Conservation (phyloP, 2,888 invertebrate species). For the Dilophus febrilis region DNA sequence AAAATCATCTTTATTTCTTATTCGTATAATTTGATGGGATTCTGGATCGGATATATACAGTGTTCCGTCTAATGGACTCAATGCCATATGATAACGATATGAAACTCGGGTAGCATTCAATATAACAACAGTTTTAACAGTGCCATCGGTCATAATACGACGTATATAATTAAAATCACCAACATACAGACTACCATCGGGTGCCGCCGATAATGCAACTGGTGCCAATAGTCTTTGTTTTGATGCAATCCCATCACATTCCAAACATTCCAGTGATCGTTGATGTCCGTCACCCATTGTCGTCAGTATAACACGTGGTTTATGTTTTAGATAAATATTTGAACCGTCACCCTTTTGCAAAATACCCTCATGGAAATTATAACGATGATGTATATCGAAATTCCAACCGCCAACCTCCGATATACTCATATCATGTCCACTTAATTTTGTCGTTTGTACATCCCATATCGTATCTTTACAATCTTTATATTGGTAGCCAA, state of each 20-base stretch:
- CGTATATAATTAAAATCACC: conserved; percentile 91
- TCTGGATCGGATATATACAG: conserved; percentile 94
- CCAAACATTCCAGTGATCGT: conserved; percentile 66
- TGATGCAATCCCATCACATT: conserved; percentile 62
- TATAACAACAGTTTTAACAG: conserved; percentile 31
- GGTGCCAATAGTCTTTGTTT: conserved; percentile 77
- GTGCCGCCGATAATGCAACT: conserved; percentile 76
- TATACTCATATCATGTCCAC: conserved; percentile 92
- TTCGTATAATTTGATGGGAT: conserved; percentile 81
- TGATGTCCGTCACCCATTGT: conserved; percentile 86
- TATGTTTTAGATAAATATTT: conserved; percentile 84
- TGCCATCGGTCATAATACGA: conserved; percentile 70
- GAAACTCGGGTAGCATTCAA: conserved; percentile 80
- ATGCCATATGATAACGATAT: conserved; percentile 90
- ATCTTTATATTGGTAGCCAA: conserved; percentile 89
- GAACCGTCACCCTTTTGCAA: conserved; percentile 95
- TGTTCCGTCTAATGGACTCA: conserved; percentile 84
- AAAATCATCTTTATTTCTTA: conserved; percentile 65
- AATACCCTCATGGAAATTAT: conserved; percentile 96
- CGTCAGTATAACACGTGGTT: conserved; percentile 78
- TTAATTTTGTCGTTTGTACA: conserved; percentile 83
- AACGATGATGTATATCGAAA: conserved; percentile 91
- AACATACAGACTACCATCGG: conserved; percentile 87
- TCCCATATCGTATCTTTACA: conserved; percentile 93
- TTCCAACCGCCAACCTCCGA: conserved; percentile 98